phyloP scores from a whole-genome alignment of 2,113 vertebrate genomes.

The Nothobranchius kuhntae region DNA sequence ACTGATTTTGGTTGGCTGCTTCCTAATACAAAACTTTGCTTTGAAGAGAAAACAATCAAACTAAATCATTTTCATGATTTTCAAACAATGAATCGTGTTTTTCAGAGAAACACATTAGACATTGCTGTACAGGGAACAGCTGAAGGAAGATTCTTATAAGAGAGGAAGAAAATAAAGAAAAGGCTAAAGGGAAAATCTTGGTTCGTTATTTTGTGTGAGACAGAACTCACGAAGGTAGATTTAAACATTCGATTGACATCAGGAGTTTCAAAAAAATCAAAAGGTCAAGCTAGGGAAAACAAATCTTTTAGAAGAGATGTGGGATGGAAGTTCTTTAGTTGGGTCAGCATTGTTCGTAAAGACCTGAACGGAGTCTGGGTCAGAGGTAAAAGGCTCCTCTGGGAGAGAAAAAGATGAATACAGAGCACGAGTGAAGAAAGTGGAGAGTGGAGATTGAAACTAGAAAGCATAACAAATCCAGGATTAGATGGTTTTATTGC shows the following conservation, averaged over 20 bases:
- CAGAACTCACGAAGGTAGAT: slow-evolving; percentile 28
- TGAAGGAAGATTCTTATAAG: neutral
- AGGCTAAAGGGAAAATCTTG: neutral
- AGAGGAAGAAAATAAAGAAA: slow-evolving; percentile 1
- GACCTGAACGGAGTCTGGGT: too few relatives aligned
- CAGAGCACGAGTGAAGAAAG: slow-evolving; percentile 1
- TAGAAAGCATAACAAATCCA: slow-evolving; percentile 54
- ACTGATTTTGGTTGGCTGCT: slow-evolving; percentile 22
- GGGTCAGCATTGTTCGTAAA: too few relatives aligned
- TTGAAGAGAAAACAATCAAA: too few relatives aligned
- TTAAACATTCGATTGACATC: neutral
- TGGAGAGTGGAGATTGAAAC: slow-evolving; percentile 12
- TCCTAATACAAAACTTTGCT: slow-evolving; percentile 17
- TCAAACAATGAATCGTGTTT: slow-evolving; percentile 15
- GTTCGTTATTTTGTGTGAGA: slow-evolving; percentile 10
- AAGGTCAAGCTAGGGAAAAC: neutral
- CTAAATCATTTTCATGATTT: neutral
- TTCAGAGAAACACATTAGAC: neutral
- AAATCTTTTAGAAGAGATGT: neutral
- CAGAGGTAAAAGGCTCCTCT: too few relatives aligned
- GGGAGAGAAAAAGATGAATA: neutral
- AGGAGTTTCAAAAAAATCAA: slow-evolving; percentile 18
- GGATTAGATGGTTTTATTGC: slow-evolving; percentile 53
- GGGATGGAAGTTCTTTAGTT: too few relatives aligned
- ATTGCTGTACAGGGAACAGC: slow-evolving; percentile 2